phyloP scores from a whole-genome alignment of 1,140 invertebrate genomes.

The Arion vulgaris region DNA sequence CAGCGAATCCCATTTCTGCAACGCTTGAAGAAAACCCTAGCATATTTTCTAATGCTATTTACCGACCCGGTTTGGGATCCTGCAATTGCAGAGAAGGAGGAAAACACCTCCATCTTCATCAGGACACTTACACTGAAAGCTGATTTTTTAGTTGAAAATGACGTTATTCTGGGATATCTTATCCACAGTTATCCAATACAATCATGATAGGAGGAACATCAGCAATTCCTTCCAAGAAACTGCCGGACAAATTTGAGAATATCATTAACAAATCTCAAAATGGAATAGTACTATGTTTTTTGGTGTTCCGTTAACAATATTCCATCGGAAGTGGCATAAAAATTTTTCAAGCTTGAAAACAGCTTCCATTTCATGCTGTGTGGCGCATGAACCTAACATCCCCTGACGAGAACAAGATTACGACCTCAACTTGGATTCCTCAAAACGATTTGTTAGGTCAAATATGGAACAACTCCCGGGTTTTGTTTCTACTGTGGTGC shows the following conservation, averaged over 20 bases:
- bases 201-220: conserved; percentile 48
- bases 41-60: background rate
- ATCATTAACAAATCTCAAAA: conserved; percentile 32
- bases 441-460: conserved; percentile 45
- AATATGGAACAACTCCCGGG: conserved; percentile 26
- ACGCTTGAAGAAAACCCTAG: conserved; percentile 18
- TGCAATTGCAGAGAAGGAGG: background rate
- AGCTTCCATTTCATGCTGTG: conserved; percentile 18
- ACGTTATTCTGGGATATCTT: conserved; percentile 48
- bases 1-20: conserved; percentile 31
- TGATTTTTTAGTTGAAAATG: conserved; percentile 43
- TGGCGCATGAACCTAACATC: conserved; percentile 32
- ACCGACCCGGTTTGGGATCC: background rate
- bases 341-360: conserved; percentile 29
- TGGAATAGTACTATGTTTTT: conserved; percentile 47
- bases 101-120: conserved; percentile 6
- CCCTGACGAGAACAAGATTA: conserved; percentile 17
- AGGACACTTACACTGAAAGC: background rate
- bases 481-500: conserved; percentile 61
- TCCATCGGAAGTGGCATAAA: conserved; percentile 26
- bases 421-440: conserved; percentile 39
- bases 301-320: conserved; percentile 40
- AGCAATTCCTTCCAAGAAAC: conserved; percentile 29
- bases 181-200: conserved; percentile 45
- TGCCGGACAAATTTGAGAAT: conserved; percentile 23